phyloP scores from a whole-genome alignment of 2,888 invertebrate species.

The Nesidiocoris tenuis region DNA sequence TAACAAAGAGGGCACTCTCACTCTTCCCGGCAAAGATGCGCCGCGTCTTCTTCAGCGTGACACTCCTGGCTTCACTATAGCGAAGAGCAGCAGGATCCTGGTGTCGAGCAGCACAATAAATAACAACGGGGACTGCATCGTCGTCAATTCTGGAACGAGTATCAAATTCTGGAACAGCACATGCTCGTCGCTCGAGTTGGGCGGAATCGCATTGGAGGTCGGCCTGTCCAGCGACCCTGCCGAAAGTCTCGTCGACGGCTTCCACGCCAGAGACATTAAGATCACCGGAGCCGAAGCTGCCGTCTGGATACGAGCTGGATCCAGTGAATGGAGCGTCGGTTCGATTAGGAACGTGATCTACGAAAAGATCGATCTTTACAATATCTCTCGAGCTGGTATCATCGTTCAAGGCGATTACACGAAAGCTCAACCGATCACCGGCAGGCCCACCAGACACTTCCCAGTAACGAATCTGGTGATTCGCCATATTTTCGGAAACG shows the following conservation, averaged over 20 bases:
- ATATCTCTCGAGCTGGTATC: background rate
- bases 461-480: background rate
- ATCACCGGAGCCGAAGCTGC: background rate
- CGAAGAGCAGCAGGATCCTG: background rate
- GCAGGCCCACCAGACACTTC: background rate
- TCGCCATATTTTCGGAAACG: background rate
- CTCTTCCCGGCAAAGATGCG: background rate
- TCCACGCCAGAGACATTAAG: background rate
- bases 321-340: background rate
- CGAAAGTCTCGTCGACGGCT: background rate
- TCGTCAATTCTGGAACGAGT: background rate
- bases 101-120: background rate
- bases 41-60: background rate
- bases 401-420: background rate
- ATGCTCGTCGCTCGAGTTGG: background rate
- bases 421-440: background rate
- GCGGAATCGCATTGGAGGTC: background rate
- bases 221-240: background rate
- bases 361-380: background rate
- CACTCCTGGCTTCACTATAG: background rate
- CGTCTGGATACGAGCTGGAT: background rate
- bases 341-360: background rate
- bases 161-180: background rate
- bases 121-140: background rate
- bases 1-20: background rate